Base-by-base conservation (phyloP, 1,140 invertebrate species). In the Pomacea maculata region DNA sequence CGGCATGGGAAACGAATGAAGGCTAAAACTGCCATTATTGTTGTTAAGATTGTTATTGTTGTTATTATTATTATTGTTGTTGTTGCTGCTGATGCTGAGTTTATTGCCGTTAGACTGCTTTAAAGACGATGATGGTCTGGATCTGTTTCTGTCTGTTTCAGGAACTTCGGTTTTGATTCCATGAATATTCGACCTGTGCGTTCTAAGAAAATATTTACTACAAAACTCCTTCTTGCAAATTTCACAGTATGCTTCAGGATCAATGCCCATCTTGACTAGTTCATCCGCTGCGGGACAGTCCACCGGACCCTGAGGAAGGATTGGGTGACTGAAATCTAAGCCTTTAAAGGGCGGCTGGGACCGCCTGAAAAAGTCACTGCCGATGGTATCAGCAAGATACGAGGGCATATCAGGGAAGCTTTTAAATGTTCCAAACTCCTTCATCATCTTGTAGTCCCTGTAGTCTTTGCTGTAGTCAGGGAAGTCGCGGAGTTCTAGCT, bases 221-320 rank as follows among this genome's bases (percentile, higher is more conserved):
- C 93, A 93, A 82, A 93, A 93, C 82, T 93, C 93, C 81, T 93
- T 92, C 80, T 92, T 91, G 87, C 94, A 94, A 52, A 94, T 88
- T 82, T 92, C 92, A 90, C 97, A 98, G 89, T 98, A 99, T 4
- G 98, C 97, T 91, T 99, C 97, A 2, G 96, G 96, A 91, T 99
- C 91, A 83, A 91, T 91, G 63, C 90, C 90, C 85, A 91, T 86
- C 83, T 90, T 90, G 0, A 91, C 86, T 15, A 91, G 85, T 70
- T 91, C 90, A 55, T 89, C 86, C 72, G 87, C 87, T 52, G 87
- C 57, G 74, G 86, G 68, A 54, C 82, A 70, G 9, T 74, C 57
- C 7, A 65, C 80, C 61, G 81, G 76, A 19, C 72, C 64, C 25
- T 34, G 65, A 25, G 57, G 34, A 7, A 45, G n/a, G 57, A 83